These are phyloP conservation scores for Eupithecia pulchellata DNA, from an alignment of 2,888 invertebrate genomes.

Conservation along the genomic window DNA sequence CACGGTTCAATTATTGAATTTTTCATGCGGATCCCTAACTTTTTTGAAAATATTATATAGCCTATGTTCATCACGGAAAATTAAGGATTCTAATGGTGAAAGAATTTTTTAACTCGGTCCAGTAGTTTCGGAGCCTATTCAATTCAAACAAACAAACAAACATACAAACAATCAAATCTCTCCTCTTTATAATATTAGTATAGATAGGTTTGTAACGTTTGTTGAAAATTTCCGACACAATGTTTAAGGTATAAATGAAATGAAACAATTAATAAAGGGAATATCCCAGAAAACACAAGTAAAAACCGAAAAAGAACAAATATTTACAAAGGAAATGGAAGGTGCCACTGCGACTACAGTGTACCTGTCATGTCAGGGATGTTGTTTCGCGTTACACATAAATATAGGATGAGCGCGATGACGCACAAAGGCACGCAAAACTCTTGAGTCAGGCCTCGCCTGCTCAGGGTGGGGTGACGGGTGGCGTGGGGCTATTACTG, in stretches of 20 bases:
- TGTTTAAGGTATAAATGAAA: too few relatives aligned
- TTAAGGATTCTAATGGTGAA: too few relatives aligned
- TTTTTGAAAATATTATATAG: too few relatives aligned
- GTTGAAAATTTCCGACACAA: too few relatives aligned
- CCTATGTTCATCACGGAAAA: too few relatives aligned
- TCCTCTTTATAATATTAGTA: too few relatives aligned
- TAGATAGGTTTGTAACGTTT: neutral
- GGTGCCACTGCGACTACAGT: slow-evolving; percentile 9
- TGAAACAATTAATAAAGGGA: neutral
- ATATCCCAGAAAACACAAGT: neutral
- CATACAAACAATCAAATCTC: too few relatives aligned
- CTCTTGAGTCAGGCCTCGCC: slow-evolving; percentile 23
- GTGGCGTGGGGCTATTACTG: slow-evolving; percentile 21
- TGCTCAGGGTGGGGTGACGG: slow-evolving; percentile 21
- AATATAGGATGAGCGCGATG: slow-evolving; percentile 33
- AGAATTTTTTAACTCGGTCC: too few relatives aligned
- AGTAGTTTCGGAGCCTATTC: too few relatives aligned
- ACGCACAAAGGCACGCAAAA: slow-evolving; percentile 29
- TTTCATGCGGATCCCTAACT: too few relatives aligned
- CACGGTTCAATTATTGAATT: too few relatives aligned
- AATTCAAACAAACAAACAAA: too few relatives aligned
- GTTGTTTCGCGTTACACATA: slow-evolving; percentile 16
- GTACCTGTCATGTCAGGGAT: slow-evolving; percentile 22
- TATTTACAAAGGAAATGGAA: slow-evolving; percentile 12
- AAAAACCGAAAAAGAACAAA: slow-evolving; percentile 5